phyloP scores from a whole-genome alignment of 2,113 vertebrate genomes.

The Caranx ignobilis region DNA sequence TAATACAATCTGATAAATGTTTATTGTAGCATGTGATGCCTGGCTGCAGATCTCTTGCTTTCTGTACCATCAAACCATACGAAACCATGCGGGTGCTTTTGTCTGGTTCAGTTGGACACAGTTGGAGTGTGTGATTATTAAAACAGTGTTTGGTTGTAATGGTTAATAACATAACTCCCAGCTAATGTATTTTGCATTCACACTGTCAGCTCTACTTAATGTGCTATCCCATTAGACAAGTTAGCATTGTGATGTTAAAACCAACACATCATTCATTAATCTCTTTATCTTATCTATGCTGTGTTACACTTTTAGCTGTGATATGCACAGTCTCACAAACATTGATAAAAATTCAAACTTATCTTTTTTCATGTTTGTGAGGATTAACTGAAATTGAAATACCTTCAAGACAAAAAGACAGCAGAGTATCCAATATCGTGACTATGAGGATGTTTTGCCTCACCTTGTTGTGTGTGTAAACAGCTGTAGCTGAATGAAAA shows the following conservation, averaged over 20 bases:
- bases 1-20: conserved; percentile 30
- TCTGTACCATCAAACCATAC: not conserved
- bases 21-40: conserved; percentile 8
- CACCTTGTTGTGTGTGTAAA: not conserved
- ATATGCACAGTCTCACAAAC: not conserved
- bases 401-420: not conserved
- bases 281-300: conserved; percentile 11
- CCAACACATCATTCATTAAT: conserved; percentile 22
- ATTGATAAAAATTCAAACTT: not conserved
- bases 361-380: not conserved
- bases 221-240: conserved; percentile 50
- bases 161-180: conserved; percentile 46
- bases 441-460: not conserved
- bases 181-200: conserved; percentile 51
- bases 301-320: not conserved
- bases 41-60: conserved; percentile 5
- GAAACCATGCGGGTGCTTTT: conserved; percentile 7
- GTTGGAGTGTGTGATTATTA: conserved; percentile 22
- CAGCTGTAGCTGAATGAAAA: not conserved
- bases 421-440: not conserved
- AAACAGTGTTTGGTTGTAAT: conserved; percentile 44
- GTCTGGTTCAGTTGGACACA: conserved; percentile 13
- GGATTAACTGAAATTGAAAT: not conserved
- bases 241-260: conserved; percentile 38
- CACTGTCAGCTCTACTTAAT: conserved; percentile 49